Evolutionary conservation across 2,888 invertebrate genomes (phyloP).

Genomic region (Cryptocephalus moraei): DNA sequence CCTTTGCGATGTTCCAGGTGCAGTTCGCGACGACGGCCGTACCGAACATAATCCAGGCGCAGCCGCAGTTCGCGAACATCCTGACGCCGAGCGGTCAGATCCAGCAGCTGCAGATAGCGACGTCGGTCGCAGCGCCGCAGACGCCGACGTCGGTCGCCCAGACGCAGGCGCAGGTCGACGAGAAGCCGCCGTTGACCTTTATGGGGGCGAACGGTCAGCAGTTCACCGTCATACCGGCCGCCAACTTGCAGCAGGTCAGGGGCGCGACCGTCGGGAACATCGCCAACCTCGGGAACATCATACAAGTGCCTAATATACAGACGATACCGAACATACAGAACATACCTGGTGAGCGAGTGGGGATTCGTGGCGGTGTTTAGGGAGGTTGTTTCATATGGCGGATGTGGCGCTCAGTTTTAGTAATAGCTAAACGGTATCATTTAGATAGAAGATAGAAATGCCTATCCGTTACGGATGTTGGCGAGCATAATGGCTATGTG

Average conservation of each 20-base stretch:
- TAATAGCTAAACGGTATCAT: too few species aligned
- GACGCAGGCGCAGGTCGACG: conserved; percentile 7
- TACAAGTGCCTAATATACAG: conserved; percentile 50
- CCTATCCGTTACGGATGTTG: too few species aligned
- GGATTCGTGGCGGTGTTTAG: background rate
- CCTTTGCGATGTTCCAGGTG: conserved; percentile 31
- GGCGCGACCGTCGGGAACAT: conserved; percentile 28
- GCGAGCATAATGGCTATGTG: too few species aligned
- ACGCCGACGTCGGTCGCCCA: conserved; percentile 10
- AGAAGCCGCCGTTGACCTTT: conserved; percentile 50
- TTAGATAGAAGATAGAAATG: too few species aligned
- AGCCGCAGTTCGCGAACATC: conserved; percentile 41
- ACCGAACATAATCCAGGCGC: conserved; percentile 42
- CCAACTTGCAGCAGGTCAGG: conserved; percentile 38
- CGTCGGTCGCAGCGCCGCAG: conserved; percentile 36
- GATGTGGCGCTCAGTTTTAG: too few species aligned
- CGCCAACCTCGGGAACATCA: conserved; percentile 30
- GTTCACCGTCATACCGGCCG: conserved; percentile 72
- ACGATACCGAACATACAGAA: conserved; percentile 65
- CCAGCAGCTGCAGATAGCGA: conserved; percentile 72
- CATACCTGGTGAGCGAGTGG: conserved; percentile 35
- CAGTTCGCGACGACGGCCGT: conserved; percentile 59
- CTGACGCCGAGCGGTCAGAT: conserved; percentile 83
- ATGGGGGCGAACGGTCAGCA: conserved; percentile 70
- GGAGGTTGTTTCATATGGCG: too few species aligned